Base-by-base conservation (phyloP, 1,140 invertebrate genomes). In the Drosophila sturtevanti region DNA sequence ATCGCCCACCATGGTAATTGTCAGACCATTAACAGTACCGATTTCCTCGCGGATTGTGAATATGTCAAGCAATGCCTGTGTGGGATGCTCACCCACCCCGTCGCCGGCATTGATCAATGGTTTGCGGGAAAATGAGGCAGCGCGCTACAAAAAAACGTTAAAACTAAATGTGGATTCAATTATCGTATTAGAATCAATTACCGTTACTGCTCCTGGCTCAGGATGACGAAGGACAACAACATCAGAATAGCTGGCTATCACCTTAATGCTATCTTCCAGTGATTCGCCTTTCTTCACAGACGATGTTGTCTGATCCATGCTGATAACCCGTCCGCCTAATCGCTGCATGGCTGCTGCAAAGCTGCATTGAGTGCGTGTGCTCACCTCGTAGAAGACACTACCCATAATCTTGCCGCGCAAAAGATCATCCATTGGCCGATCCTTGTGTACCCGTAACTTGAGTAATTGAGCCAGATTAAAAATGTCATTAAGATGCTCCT, bases 11-110 rank as follows among this genome's bases (percentile, higher is more conserved):
- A 98, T 96, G 4, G 97, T 98, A 55, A 98, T 97, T 0, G 97
- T 99, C 1, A 99, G 93, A 0, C 97, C 97, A 91, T 99, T 99
- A 0, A 99, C 98, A 0, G 98, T 99, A 70, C 98, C 98, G 74
- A 99, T 98, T 93, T 99, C 99, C 93, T 99, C 98, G 89, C 98
- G 94, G 78, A 99, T 99, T 14, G 99, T 99, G 89, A 99, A 99
- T 6, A 99, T 95, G 92, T 99, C 99, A 1, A 99, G 93, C 12
- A 99, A 92, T 0, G 99, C 99, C 93, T 99, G 99, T 0, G 98
- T 99, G 0, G 99, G 99, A 93, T 99, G 99, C 93, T 99, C 98
- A 0, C 99, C 99, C 4, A 97, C 94, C 22, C 99, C 99, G 93
- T 99, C 98, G 12, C 99, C 99, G 24, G 98, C 99, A 94, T 99